Evolutionary conservation across 2,113 vertebrate species (phyloP), one percentile per base, ranked within the genome.

Genomic region (Electrona antarctica): DNA sequence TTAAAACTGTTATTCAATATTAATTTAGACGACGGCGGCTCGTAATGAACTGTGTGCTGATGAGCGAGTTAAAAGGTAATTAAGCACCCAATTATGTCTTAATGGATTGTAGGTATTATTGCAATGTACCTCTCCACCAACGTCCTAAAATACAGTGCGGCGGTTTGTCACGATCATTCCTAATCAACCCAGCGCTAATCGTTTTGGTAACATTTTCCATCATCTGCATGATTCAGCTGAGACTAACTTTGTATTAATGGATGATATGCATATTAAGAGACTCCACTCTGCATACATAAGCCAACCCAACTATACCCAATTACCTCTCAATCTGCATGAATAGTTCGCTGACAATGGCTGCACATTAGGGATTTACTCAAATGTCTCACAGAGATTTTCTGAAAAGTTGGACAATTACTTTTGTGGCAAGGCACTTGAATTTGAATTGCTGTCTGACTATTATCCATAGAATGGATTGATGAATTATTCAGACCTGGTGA

Each of bases 31-130:
- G 74, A 80, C 73, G 45, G 49, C 8, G 72, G 77, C 56, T 76
- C 33, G 15, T 71, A n/a, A 62, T 51, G 69, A 41, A 14, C 60
- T 7, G 80, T 76, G 82, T 86, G 66, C 71, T 76, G 69, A 87
- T 84, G 72, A 86, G 64, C 60, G 29, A 65, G 69, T 76, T 82
- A 83, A 81, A 69, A 71, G 62, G 79, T 77, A 84, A 89, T 88
- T 84, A 84, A 85, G 76, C 65, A 46, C 15, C 61, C 83, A 87
- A 88, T 89, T 85, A 83, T 84, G 81, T 87, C 47, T 69, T 85
- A 79, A 57, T 61, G 72, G 82, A 74, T 78, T 74, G 80, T 73
- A 78, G 79, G 81, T 86, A 84, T 81, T 87, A 84, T 62, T 69
- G 48, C 15, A 11, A 65, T 74, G 74, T 65, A 83, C 79, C 73